A percentile compares a stretch with the other conserved stretches of the same genome.
Evolutionary conservation across 2,797 vertebrate species (phyloP).

Genomic region (Clamator glandarius): DNA sequence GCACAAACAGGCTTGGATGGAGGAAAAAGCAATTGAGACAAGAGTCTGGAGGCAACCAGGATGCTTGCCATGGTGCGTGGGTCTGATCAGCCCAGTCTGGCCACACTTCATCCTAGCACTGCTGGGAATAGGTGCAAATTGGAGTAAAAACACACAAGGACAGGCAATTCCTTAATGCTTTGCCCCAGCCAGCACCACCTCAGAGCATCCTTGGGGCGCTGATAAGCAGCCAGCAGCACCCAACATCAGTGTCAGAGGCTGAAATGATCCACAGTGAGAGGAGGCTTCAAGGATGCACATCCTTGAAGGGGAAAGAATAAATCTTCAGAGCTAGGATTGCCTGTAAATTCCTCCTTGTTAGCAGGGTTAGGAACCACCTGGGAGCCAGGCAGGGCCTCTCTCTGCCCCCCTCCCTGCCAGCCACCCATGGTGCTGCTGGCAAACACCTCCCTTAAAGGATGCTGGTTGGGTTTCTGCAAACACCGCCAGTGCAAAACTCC

Average conservation of each 20-base stretch:
- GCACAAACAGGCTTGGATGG: background rate
- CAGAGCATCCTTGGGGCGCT: background rate
- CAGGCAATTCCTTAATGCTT: rapidly evolving
- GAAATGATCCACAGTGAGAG: background rate
- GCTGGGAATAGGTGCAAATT: rapidly evolving
- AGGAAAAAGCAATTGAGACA: rapidly evolving
- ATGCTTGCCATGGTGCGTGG: rapidly evolving
- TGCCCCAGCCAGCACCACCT: background rate
- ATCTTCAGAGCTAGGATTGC: background rate
- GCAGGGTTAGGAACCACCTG: background rate
- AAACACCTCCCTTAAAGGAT: rapidly evolving
- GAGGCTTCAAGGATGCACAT: conserved; percentile 36
- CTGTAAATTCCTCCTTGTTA: conserved; percentile 49
- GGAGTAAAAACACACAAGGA: rapidly evolving
- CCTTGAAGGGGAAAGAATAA: conserved; percentile 52
- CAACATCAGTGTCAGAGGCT: rapidly evolving
- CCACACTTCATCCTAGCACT: rapidly evolving
- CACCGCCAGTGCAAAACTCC: background rate
- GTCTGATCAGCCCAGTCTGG: background rate
- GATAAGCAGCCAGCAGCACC: rapidly evolving
- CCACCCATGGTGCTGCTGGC: background rate
- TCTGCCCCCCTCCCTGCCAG: background rate
- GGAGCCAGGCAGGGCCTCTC: background rate
- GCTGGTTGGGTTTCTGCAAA: background rate
- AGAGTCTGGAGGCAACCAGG: rapidly evolving